phyloP scores from a whole-genome alignment of 2,888 invertebrate species.

The Nephrotoma guestfalica region DNA sequence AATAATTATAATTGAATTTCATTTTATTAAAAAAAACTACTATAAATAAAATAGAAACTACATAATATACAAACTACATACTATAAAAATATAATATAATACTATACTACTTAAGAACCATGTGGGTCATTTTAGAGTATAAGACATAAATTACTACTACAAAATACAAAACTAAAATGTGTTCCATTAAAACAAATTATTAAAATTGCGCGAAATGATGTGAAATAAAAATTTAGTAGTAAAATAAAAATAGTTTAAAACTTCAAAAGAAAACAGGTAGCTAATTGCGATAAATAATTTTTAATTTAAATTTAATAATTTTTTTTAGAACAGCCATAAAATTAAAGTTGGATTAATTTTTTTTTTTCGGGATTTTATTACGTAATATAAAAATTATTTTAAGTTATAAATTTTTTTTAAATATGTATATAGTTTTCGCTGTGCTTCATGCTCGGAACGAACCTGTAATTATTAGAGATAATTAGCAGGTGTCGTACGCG shows the following conservation, averaged over 20 bases:
- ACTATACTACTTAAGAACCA: neutral
- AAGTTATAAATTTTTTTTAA: neutral
- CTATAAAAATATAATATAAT: neutral
- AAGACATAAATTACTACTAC: neutral
- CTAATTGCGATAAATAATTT: neutral
- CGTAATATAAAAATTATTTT: neutral
- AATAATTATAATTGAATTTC: neutral
- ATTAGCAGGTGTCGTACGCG: too few relatives aligned
- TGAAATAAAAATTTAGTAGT: neutral
- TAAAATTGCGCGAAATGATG: neutral
- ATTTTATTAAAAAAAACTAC: neutral
- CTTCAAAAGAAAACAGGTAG: neutral
- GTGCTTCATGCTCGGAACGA: too few relatives aligned
- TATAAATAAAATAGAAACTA: slow-evolving; percentile 6
- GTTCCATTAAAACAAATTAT: neutral
- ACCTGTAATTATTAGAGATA: too few relatives aligned
- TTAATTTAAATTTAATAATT: neutral
- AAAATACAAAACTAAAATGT: neutral
- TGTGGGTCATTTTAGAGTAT: neutral
- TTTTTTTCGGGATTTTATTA: neutral
- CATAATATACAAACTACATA: neutral
- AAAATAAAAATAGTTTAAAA: neutral
- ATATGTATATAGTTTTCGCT: too few relatives aligned
- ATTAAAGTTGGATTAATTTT: neutral
- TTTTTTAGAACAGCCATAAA: neutral